phyloP scores from a whole-genome alignment of 2,888 invertebrate species.

The Brachyopa scutellaris region DNA sequence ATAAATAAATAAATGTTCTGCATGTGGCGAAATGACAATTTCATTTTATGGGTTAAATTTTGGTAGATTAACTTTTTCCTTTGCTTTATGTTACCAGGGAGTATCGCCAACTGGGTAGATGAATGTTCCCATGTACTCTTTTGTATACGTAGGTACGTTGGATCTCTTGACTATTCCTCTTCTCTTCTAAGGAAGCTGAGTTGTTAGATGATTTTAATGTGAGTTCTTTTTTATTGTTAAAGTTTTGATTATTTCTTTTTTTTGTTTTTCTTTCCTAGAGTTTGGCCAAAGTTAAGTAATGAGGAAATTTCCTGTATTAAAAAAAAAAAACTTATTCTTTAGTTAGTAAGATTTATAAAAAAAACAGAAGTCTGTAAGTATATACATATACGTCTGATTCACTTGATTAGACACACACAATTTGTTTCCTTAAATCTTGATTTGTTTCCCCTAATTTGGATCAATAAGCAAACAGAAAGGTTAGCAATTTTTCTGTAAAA shows the following conservation, averaged over 20 bases:
- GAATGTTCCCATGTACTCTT: no score
- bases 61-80: conserved; percentile 56
- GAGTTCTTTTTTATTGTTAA: conserved; percentile 43
- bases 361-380: no score
- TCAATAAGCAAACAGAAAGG: no score
- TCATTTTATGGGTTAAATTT: conserved; percentile 55
- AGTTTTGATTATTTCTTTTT: conserved; percentile 51
- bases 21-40: conserved; percentile 47
- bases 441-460: no score
- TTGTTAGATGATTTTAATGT: conserved; percentile 56
- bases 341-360: no score
- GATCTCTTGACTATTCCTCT: neutral
- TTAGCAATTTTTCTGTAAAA: no score
- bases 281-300: conserved; percentile 18
- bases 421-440: no score
- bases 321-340: no score
- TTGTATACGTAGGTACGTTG: no score
- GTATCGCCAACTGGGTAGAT: neutral
- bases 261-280: neutral
- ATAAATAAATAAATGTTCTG: conserved; percentile 18
- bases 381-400: no score
- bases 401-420: no score
- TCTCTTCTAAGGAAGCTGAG: conserved; percentile 11
- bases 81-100: conserved; percentile 3
- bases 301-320: no score